phyloP scores from a whole-genome alignment of 2,113 vertebrate genomes.

The Zeus faber region DNA sequence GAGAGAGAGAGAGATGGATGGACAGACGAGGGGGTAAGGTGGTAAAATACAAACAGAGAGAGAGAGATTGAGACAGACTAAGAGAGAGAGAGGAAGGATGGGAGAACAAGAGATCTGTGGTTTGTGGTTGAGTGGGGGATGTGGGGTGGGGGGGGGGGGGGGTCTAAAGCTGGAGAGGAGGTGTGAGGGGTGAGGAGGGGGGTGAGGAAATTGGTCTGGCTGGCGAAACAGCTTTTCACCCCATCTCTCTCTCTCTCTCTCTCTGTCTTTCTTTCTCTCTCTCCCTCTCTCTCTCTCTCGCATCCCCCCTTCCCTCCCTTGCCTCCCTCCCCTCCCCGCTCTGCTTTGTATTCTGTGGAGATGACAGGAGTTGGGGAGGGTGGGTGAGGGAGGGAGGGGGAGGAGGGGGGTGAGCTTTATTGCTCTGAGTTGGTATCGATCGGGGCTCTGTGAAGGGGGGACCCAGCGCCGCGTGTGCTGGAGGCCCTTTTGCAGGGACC shows the following conservation, averaged over 20 bases:
- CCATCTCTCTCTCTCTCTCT: conserved; percentile 46
- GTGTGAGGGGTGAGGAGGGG: conserved; percentile 11
- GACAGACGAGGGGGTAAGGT: not conserved
- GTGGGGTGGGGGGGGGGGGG: conserved; percentile 9
- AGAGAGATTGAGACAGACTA: conserved; percentile 4
- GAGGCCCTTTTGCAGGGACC: conserved; percentile 71
- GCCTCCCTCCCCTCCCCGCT: conserved; percentile 43
- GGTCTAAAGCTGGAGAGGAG: too few relatives aligned
- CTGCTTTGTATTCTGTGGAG: conserved; percentile 73
- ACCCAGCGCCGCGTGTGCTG: conserved; percentile 59
- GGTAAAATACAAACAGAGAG: not conserved
- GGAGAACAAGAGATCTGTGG: conserved; percentile 19
- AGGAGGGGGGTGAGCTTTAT: conserved; percentile 80
- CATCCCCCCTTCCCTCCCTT: conserved; percentile 28
- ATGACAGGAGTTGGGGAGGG: conserved; percentile 58
- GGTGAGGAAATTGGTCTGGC: conserved; percentile 81
- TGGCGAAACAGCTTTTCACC: conserved; percentile 75
- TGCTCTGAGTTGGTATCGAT: conserved; percentile 84
- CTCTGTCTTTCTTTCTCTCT: too few relatives aligned
- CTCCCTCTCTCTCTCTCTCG: too few relatives aligned
- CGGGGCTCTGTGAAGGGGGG: conserved; percentile 75
- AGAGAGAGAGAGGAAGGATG: conserved; percentile 18
- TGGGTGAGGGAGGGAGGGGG: conserved; percentile 60
- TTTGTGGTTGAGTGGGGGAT: conserved; percentile 37
- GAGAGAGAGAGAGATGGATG: not conserved